Base-by-base conservation (phyloP, 2,888 invertebrate species). In the Leucozona laternaria region DNA sequence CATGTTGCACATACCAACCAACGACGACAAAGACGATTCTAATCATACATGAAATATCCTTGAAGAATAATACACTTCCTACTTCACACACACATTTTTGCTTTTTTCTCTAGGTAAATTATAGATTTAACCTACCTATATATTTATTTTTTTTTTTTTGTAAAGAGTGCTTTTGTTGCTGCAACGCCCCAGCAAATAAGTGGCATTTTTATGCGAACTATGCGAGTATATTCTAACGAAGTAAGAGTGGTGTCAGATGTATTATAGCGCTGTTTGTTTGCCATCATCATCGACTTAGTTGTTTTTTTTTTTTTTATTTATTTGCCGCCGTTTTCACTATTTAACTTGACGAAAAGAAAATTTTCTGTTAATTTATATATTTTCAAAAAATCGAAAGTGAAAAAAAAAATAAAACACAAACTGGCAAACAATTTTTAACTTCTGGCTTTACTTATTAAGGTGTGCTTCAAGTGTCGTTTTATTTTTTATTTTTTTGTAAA, bases 201-300 rank as follows among this genome's bases (percentile, higher is more conserved):
- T 72, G 76, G 80, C 68, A 73, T 60, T 66, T 66, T 48, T 60
- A 66, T 85, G 79, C 77, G 48, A 77, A 64, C 55, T 45, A 75
- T 71, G 53, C 28, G 37, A 66, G 58, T 66, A 50, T 73, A 73
- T 72, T 82, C 82, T 72, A 66, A 66, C 72, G 64, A 82, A 82
- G 82, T 82, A 82, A 82, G 85, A 77, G 80, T 77, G 80, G 76
- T 80, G 76, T 68, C 85, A 73, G 72, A 80, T 77, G 80, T 85
- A 57, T 28, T 48, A 34, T 48, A 76, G 60, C 76, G 62, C 57
- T 73, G 70, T 45, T 79, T 70, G 57, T 45, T 73, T 62, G 62
- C 37, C 62, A 57, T 57, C 55, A 57, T 60, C 60, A 8, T 37
- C 60, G 60, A 60, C 11, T 57, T 17, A 50, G 25, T 45, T 48